Evolutionary conservation across 2,888 invertebrate species (phyloP).

Genomic region (Amphipyra tragopoginis): DNA sequence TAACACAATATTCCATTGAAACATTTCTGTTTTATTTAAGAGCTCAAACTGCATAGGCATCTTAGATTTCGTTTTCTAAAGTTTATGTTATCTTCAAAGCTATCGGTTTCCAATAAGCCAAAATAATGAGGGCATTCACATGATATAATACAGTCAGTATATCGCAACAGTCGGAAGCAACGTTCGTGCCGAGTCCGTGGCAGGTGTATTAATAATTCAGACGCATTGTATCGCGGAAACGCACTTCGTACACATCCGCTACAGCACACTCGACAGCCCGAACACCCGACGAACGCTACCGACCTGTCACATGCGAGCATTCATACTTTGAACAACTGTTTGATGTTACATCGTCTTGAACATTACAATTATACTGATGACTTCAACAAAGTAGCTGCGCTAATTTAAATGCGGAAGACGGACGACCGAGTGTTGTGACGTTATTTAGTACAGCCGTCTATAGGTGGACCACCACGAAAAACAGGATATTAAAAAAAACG

Average conservation of each 20-base stretch:
- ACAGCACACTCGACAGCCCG: conserved; percentile 6
- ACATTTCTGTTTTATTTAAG: conserved; percentile 1
- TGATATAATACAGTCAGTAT: not conserved
- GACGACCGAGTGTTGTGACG: no score
- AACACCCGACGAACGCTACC: conserved; percentile 2
- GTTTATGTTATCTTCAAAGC: no score
- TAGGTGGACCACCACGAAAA: no score
- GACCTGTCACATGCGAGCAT: conserved; percentile 10
- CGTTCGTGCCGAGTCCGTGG: conserved; percentile 9
- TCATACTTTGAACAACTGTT: not conserved
- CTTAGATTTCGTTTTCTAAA: not conserved
- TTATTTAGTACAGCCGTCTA: no score
- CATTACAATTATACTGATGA: not conserved
- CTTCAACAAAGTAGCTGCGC: not conserved
- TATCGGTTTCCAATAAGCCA: not conserved
- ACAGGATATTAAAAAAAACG: no score
- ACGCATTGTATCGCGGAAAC: conserved; percentile 68
- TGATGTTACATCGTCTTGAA: not conserved
- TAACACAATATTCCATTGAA: not conserved
- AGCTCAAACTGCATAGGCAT: not conserved
- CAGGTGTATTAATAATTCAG: conserved; percentile 65
- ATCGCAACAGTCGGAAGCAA: conserved; percentile 24
- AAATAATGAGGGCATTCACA: not conserved
- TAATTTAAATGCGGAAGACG: no score
- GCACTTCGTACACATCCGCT: conserved; percentile 68